Evolutionary conservation across 2,797 vertebrate species (phyloP).

Genomic region (Micrastur ruficollis): DNA sequence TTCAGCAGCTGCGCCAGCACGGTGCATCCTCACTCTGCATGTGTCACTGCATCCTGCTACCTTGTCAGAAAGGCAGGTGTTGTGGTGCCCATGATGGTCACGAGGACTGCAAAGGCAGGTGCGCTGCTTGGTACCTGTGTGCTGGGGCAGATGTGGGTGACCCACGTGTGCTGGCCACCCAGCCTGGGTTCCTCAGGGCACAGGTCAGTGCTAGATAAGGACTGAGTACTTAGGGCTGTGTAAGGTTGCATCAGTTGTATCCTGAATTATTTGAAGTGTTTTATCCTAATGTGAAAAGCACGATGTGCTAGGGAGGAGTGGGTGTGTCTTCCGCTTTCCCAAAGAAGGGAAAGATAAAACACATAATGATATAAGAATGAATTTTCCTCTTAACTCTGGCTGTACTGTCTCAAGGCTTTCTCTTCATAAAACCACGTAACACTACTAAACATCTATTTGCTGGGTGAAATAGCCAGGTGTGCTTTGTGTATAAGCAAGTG

Average conservation of each 20-base stretch:
- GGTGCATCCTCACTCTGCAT: not conserved
- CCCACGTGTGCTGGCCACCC: not conserved
- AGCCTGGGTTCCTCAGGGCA: not conserved
- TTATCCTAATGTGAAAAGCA: not conserved
- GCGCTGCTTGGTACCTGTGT: fast-evolving
- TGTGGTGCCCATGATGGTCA: fast-evolving
- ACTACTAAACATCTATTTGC: not conserved
- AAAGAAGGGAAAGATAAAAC: not conserved
- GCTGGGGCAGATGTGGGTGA: not conserved
- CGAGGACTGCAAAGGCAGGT: fast-evolving
- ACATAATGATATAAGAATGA: not conserved
- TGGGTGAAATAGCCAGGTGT: not conserved
- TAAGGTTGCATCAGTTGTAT: not conserved
- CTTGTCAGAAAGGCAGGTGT: fast-evolving
- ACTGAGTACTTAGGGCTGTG: fast-evolving
- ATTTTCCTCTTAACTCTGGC: not conserved
- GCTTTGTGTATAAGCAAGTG: not conserved
- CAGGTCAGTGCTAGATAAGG: fast-evolving
- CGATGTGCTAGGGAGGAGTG: not conserved
- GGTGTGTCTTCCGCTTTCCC: not conserved
- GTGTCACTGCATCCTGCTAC: fast-evolving
- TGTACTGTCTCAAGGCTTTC: not conserved
- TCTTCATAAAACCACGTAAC: not conserved
- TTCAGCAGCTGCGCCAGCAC: fast-evolving
- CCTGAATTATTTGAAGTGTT: not conserved